Evolutionary conservation across 2,113 vertebrate species (phyloP).

Genomic region (Nettapus auritus): DNA sequence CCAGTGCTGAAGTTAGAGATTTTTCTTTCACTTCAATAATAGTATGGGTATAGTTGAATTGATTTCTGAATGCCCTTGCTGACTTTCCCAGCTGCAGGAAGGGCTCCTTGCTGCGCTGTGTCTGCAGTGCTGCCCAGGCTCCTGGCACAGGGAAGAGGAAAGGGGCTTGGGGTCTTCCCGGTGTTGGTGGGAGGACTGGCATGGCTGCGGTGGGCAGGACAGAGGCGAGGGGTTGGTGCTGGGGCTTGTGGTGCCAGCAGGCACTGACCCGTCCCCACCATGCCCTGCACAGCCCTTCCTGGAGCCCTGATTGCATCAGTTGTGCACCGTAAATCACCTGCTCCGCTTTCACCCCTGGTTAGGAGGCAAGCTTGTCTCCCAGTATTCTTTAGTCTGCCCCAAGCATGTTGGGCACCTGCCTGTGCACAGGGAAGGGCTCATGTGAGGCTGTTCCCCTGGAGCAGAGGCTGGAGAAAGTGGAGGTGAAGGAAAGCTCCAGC

Average conservation of each 20-base stretch:
- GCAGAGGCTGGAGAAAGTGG: background rate
- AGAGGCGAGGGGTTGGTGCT: background rate
- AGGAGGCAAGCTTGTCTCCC: background rate
- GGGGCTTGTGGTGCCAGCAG: background rate
- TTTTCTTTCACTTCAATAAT: background rate
- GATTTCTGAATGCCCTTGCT: background rate
- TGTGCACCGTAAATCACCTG: fast-evolving
- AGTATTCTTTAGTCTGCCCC: background rate
- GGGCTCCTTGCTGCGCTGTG: background rate
- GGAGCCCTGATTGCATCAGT: background rate
- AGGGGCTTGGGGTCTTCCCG: background rate
- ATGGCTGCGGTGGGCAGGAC: fast-evolving
- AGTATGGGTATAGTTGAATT: background rate
- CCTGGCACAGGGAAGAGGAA: fast-evolving
- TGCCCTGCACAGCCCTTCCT: background rate
- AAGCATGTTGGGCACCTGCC: background rate
- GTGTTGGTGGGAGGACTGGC: background rate
- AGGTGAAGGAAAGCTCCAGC: too few relatives aligned
- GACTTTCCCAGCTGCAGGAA: background rate
- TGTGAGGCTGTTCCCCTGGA: fast-evolving
- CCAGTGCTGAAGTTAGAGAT: background rate
- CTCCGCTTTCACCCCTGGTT: fast-evolving
- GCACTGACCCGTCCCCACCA: background rate
- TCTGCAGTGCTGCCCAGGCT: fast-evolving
- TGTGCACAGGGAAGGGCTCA: fast-evolving